Conservation (phyloP, 2,888 invertebrate species). For the Mechanitis mazaeus region DNA sequence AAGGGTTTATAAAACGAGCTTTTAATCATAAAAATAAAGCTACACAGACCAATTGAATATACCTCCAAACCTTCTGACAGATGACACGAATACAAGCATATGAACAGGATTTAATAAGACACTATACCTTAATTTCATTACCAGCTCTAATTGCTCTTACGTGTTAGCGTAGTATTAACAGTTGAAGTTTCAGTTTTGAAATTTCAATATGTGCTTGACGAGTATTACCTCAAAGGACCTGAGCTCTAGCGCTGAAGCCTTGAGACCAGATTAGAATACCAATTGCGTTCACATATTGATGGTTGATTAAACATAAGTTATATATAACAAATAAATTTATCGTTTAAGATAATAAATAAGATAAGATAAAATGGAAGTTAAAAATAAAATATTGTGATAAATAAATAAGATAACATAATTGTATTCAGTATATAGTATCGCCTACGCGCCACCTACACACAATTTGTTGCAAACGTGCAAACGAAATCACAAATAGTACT, state of each 20-base stretch:
- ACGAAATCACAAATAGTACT: too few relatives aligned
- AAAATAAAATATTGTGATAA: too few relatives aligned
- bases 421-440: too few relatives aligned
- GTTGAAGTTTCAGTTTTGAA: constrained; percentile 22
- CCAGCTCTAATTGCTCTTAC: background rate
- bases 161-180: constrained; percentile 35
- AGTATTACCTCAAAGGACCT: constrained; percentile 24
- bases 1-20: too few relatives aligned
- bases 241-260: constrained; percentile 9
- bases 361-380: too few relatives aligned
- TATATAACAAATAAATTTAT: background rate
- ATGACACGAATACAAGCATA: background rate
- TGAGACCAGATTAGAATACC: constrained; percentile 21
- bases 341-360: too few relatives aligned
- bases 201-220: constrained; percentile 23
- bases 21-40: too few relatives aligned
- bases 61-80: background rate
- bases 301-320: background rate
- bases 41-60: background rate
- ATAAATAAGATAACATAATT: too few relatives aligned
- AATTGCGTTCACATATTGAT: constrained; percentile 9
- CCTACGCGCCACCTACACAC: too few relatives aligned
- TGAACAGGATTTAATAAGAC: background rate
- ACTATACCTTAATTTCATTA: background rate
- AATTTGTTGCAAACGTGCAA: too few relatives aligned